Evolutionary conservation across 2,888 invertebrate genomes (phyloP).

Genomic region (Mellilla xanthometata): DNA sequence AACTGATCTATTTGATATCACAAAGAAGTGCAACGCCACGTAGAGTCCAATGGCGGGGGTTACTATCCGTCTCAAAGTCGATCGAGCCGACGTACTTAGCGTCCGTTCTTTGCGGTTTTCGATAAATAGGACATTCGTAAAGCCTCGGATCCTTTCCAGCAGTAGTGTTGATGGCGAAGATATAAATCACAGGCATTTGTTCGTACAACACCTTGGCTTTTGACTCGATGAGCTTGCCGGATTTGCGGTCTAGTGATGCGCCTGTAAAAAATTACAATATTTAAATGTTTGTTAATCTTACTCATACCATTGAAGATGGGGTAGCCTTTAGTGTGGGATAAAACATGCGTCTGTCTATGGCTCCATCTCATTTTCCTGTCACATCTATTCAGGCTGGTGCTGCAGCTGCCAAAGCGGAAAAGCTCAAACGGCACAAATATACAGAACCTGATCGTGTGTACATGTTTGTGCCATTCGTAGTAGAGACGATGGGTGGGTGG

Average conservation of each 20-base stretch:
- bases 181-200: slow-evolving; percentile 97
- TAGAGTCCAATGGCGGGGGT: slow-evolving; percentile 97
- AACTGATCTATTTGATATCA: slow-evolving; percentile 93
- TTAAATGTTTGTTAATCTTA: too few relatives aligned
- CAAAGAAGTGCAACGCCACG: slow-evolving; percentile 97
- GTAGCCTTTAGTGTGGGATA: too few relatives aligned
- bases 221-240: slow-evolving; percentile 95
- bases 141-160: slow-evolving; percentile 95
- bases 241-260: slow-evolving; percentile 93
- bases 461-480: too few relatives aligned
- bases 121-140: slow-evolving; percentile 98
- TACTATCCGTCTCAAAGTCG: slow-evolving; percentile 96
- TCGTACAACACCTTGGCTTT: slow-evolving; percentile 96
- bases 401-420: too few relatives aligned
- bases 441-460: too few relatives aligned
- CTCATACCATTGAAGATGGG: too few relatives aligned
- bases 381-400: too few relatives aligned
- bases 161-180: slow-evolving; percentile 96
- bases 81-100: slow-evolving; percentile 97
- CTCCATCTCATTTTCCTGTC: too few relatives aligned
- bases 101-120: slow-evolving; percentile 97
- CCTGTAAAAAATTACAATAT: slow-evolving; percentile 68
- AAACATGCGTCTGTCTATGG: too few relatives aligned
- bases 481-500: too few relatives aligned
- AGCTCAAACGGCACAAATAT: too few relatives aligned